Evolutionary conservation across 1,140 invertebrate species (phyloP).

Genomic region (Pararge aegeria): DNA sequence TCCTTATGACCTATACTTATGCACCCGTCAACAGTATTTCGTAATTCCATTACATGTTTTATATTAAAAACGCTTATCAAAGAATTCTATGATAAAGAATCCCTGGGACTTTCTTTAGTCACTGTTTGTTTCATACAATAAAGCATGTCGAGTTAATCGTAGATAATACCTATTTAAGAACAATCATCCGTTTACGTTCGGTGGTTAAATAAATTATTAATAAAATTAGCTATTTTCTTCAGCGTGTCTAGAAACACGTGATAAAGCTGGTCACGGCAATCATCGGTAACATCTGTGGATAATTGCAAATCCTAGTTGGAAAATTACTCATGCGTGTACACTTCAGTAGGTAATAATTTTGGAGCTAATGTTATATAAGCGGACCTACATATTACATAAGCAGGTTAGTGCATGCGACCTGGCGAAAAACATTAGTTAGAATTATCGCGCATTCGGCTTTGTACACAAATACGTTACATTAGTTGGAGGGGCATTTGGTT

Average conservation of each 20-base stretch:
- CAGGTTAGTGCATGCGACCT: neutral
- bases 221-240: neutral
- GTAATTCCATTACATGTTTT: no score
- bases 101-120: no score
- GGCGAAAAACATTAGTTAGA: slow-evolving; percentile 19
- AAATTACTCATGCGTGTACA: neutral
- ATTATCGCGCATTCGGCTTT: slow-evolving; percentile 15
- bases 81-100: no score
- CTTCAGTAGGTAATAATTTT: slow-evolving; percentile 5
- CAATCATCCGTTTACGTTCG: no score
- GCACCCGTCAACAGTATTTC: no score
- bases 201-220: neutral
- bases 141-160: no score
- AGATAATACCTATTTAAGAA: no score
- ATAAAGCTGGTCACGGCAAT: neutral
- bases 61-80: no score
- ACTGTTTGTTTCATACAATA: no score
- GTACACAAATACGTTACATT: no score
- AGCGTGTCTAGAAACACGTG: neutral
- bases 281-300: neutral
- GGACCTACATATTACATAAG: neutral
- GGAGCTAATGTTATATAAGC: slow-evolving; percentile 18
- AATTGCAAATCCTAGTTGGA: neutral
- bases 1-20: no score
- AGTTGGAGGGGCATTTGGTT: no score